A percentile compares a stretch with the other conserved stretches of the same genome.
Evolutionary conservation across 92 coral and sea anemone genomes (phyloP).

Genomic region (Blastomussa wellsi): DNA sequence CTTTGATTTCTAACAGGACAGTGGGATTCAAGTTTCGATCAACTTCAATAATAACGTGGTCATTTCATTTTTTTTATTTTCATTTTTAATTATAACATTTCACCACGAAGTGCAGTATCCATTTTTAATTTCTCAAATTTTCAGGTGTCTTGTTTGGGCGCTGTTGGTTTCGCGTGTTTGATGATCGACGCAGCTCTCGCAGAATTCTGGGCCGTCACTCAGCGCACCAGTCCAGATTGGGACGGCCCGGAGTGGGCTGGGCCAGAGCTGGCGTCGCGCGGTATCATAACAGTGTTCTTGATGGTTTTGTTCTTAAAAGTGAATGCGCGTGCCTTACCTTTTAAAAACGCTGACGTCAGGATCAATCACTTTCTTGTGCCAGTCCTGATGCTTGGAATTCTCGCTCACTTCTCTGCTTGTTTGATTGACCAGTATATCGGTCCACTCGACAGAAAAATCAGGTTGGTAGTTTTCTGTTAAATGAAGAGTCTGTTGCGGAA

Average conservation of each 20-base stretch:
- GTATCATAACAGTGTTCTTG: conserved; percentile 50
- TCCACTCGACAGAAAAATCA: conserved; percentile 40
- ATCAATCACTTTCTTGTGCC: conserved; percentile 66
- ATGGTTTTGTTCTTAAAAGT: conserved; percentile 57
- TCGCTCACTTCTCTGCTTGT: conserved; percentile 56
- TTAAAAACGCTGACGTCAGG: conserved; percentile 45
- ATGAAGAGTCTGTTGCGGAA: too few relatives aligned
- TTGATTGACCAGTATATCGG: conserved; percentile 66
- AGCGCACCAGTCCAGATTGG: conserved; percentile 4
- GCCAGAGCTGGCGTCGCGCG: conserved; percentile 39
- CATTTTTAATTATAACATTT: background rate
- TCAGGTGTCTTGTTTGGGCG: conserved; percentile 49
- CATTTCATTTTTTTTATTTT: background rate
- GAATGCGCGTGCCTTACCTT: conserved; percentile 38
- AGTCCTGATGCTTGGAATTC: conserved; percentile 52
- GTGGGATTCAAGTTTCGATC: background rate
- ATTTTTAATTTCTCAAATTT: background rate
- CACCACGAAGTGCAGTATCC: background rate
- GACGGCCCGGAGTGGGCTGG: conserved; percentile 40
- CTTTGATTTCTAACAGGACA: too few relatives aligned
- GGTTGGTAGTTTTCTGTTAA: too few relatives aligned
- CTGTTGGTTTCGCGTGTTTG: conserved; percentile 59
- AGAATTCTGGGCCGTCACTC: conserved; percentile 23
- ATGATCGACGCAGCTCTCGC: conserved; percentile 55
- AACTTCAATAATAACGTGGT: background rate